Base-by-base conservation (phyloP, 2,113 vertebrate species). In the Myrmophylax atrothorax region DNA sequence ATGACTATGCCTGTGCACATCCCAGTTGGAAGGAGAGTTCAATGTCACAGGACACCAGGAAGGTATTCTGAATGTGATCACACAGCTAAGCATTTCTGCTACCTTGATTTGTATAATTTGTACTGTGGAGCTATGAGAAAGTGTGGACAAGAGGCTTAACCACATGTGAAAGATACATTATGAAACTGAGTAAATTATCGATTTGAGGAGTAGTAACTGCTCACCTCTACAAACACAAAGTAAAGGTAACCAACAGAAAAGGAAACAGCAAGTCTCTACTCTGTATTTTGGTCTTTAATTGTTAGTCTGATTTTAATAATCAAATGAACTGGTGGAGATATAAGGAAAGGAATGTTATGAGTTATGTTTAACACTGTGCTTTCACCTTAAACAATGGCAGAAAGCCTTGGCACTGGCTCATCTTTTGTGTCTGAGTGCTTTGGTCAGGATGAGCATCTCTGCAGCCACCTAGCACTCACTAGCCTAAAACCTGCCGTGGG, bases 401-500 rank as follows among this genome's bases (percentile, higher is more conserved):
- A 66, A 93, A 56, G 19, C 25, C 42, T 50, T 53, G 19, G 8
- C 23, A 50, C 37, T 66, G 59, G 8, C 38, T 66, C 37, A 72
- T 5, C 37, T 66, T 76, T 53, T 0, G 0, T 33, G 9, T 55
- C 4, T 4, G 35, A 59, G 40, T 37, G 53, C 35, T 67, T 44
- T 23, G 58, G 49, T 44, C 77, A 79, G n/a, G 15, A 31, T 12
- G 35, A 68, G 20, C 23, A 59, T 29, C 78, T 33, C 47, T 64
- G 75, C 37, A 52, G 31, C 15, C 72, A 49, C 26, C 29, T 73
- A 64, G 37, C 16, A 50, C 25, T 29, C 63, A 25, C 31, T 60
- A 88, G 76, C 31, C 55, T 81, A 56, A 88, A 86, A 60, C 18
- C 52, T 93, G 33, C 37, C 47, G 3, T n/a, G 26, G 25, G 24